Percentiles rank a stretch among this genome's conserved stretches.
phyloP scores from a whole-genome alignment of 2,888 invertebrate species.

The Strigamia maritima region DNA sequence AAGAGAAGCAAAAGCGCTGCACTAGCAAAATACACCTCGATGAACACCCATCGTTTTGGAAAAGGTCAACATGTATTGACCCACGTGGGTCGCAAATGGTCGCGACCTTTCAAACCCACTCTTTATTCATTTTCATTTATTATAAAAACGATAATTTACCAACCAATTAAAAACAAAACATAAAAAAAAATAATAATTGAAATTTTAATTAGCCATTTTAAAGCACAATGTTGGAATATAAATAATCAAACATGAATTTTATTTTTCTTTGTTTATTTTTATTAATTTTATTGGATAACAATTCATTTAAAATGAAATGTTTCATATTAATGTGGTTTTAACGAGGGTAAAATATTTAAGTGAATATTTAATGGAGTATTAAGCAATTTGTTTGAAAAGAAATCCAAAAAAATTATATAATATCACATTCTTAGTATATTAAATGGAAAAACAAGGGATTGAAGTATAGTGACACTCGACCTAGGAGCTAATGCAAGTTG shows the following conservation, averaged over 20 bases:
- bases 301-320: too few species aligned
- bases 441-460: constrained; percentile 19
- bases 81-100: constrained; percentile 12
- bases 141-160: background rate
- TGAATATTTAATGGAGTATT: too few species aligned
- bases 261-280: background rate
- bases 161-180: too few species aligned
- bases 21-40: background rate
- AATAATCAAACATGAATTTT: background rate
- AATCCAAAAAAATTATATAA: too few species aligned
- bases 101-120: background rate
- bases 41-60: constrained; percentile 23
- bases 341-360: too few species aligned
- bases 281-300: background rate
- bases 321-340: too few species aligned
- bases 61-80: constrained; percentile 20
- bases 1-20: background rate
- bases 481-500: constrained; percentile 16
- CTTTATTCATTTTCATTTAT: background rate
- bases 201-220: background rate
- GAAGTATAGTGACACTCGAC: constrained; percentile 2
- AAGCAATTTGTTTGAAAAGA: too few species aligned
- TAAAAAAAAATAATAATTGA: background rate
- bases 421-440: background rate
- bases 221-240: background rate